Conservation (phyloP, 2,888 invertebrate genomes). For the Andricus curvator region DNA sequence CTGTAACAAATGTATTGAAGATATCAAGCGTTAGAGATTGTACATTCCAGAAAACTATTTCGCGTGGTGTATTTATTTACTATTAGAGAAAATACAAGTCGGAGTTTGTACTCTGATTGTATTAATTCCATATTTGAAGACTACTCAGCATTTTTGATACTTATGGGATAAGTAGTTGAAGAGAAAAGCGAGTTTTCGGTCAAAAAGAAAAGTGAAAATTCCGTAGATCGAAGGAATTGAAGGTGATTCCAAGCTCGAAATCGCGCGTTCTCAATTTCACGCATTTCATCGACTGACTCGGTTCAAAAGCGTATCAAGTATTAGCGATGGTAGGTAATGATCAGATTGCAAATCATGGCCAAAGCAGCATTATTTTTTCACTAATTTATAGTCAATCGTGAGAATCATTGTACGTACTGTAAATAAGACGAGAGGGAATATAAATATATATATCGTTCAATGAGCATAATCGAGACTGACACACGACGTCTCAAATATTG, state of each 20-base stretch:
- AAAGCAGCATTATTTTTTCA: conserved; percentile 78
- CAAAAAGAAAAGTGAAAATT: not conserved
- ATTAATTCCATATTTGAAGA: conserved; percentile 36
- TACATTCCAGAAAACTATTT: conserved; percentile 38
- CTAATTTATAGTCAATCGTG: conserved; percentile 68
- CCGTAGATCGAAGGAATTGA: conserved; percentile 18
- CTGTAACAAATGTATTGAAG: not conserved
- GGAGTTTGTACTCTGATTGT: conserved; percentile 1
- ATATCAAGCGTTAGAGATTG: conserved; percentile 9
- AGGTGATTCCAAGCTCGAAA: conserved; percentile 28
- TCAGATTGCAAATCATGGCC: conserved; percentile 63
- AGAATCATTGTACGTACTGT: conserved; percentile 66
- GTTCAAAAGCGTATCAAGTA: conserved; percentile 33
- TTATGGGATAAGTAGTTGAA: conserved; percentile 20
- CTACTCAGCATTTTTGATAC: conserved; percentile 37
- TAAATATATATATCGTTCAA: conserved; percentile 48
- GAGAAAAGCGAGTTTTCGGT: not conserved
- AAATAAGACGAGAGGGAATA: conserved; percentile 65
- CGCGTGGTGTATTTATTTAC: conserved; percentile 28
- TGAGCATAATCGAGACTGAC: conserved; percentile 33
- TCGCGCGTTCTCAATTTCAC: conserved; percentile 20
- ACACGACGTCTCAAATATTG: conserved; percentile 18
- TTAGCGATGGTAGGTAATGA: conserved; percentile 42
- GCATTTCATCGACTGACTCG: conserved; percentile 37
- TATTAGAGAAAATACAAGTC: conserved; percentile 24